phyloP scores from a whole-genome alignment of 2,888 invertebrate genomes.

The Heteromurus nitidus region DNA sequence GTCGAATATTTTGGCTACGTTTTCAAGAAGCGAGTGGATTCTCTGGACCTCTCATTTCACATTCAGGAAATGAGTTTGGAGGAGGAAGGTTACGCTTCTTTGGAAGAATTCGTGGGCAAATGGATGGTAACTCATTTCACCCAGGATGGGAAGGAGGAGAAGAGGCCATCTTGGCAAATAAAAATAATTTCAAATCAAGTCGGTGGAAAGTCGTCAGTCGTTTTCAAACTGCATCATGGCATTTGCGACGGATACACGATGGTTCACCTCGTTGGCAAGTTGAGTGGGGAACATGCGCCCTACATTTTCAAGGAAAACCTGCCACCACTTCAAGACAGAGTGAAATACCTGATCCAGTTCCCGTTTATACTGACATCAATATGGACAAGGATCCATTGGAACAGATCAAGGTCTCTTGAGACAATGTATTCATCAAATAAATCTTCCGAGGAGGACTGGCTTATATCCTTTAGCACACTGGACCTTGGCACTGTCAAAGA shows the following conservation, averaged over 20 bases:
- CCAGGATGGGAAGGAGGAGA: neutral
- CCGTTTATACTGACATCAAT: neutral
- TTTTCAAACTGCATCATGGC: constrained; percentile 60
- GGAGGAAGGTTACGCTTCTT: constrained; percentile 14
- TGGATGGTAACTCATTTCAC: constrained; percentile 50
- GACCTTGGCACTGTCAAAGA: constrained; percentile 40
- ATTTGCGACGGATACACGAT: constrained; percentile 60
- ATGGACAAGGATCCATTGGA: neutral
- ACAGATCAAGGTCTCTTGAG: neutral
- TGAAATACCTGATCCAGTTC: neutral
- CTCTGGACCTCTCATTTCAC: constrained; percentile 34
- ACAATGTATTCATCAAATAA: neutral
- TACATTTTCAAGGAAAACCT: constrained; percentile 46
- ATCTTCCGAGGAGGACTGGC: constrained; percentile 43
- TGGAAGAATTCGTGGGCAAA: constrained; percentile 53
- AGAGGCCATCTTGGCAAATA: constrained; percentile 47
- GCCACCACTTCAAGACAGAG: neutral
- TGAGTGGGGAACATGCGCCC: constrained; percentile 44
- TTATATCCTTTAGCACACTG: constrained; percentile 58
- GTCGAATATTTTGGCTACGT: constrained; percentile 34
- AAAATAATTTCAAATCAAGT: constrained; percentile 28
- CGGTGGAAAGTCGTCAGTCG: constrained; percentile 1
- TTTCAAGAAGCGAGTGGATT: constrained; percentile 43
- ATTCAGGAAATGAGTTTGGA: constrained; percentile 29
- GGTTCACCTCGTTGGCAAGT: constrained; percentile 53